Base-by-base conservation (phyloP, 2,113 vertebrate species). In the Calyptomena viridis region DNA sequence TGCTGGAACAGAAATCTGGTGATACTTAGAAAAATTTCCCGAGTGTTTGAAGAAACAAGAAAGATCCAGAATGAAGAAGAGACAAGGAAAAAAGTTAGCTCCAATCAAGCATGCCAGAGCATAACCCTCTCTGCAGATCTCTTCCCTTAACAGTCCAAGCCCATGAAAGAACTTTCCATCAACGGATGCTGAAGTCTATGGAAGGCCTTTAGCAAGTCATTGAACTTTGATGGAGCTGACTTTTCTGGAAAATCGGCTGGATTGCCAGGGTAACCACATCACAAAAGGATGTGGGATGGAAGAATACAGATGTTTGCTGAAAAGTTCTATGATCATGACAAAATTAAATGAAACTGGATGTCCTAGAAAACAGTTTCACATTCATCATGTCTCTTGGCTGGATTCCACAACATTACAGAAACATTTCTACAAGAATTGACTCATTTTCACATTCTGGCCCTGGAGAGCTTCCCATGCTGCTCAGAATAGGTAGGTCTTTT, bases 351-450 rank as follows among this genome's bases (percentile, higher is more conserved):
- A 96, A 93, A 94, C 52, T 84, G 39, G 53, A 79, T 95, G 95
- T 87, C 95, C 93, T 69, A 96, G 94, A 94, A 95, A 95, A 91
- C 37, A 87, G 73, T 90, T 89, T 79, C 59, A 63, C 58, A 95
- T 93, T 94, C 59, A 87, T 95, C 84, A 62, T 66, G 74, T 93
- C 84, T 91, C 74, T 90, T 95, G 93, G 91, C 94, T 95, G 87
- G 67, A 94, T 73, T 95, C 91, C 91, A 89, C 2, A 3, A 30
- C 77, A 89, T 89, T 24, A 5, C 81, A 82, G 93, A 94, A 95
- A 79, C 5, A 3, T 83, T 89, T 85, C 74, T 73, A 69, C 40
- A 87, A 53, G 39, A 96, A 95, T 58, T 93, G 55, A 96, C 89
- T 94, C 80, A 28, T 93, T 95, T 64, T 88, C 82, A 77, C 82